These are phyloP conservation scores for Plusia festucae DNA, from an alignment of 2,888 invertebrate species.

Conservation along the genomic window DNA sequence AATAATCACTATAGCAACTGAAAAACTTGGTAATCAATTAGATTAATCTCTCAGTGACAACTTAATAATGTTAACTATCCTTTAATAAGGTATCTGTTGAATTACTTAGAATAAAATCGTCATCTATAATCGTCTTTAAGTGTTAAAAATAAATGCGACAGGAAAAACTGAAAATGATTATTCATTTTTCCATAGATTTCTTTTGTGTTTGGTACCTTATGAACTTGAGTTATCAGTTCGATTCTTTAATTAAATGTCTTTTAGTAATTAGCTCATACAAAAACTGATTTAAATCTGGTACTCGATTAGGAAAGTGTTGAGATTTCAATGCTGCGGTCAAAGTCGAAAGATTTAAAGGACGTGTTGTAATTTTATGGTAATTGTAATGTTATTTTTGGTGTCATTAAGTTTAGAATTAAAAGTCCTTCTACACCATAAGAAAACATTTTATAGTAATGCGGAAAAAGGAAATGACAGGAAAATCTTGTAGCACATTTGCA, in stretches of 20 bases:
- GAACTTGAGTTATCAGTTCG: conserved; percentile 2
- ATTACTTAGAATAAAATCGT: conserved; percentile 33
- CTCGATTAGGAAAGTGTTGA: background rate
- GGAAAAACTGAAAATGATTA: conserved; percentile 24
- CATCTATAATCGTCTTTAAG: conserved; percentile 5
- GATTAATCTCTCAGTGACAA: background rate
- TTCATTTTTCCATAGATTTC: background rate
- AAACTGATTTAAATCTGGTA: background rate
- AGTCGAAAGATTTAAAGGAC: background rate
- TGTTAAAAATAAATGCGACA: conserved; percentile 2
- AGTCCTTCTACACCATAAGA: background rate
- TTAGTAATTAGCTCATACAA: background rate
- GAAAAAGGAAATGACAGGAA: no score
- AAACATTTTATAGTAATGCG: background rate
- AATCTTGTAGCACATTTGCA: no score
- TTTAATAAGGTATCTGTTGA: conserved; percentile 16
- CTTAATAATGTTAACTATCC: background rate
- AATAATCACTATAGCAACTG: background rate
- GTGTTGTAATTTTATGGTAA: background rate
- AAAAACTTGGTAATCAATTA: background rate
- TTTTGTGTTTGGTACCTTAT: background rate
- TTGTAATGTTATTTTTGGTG: background rate
- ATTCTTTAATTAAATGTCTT: background rate
- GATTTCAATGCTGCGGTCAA: background rate
- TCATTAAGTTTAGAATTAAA: background rate